Evolutionary conservation across 2,113 vertebrate genomes (phyloP), one percentile per base, ranked within the genome.

Genomic region (Phocoena phocoena): DNA sequence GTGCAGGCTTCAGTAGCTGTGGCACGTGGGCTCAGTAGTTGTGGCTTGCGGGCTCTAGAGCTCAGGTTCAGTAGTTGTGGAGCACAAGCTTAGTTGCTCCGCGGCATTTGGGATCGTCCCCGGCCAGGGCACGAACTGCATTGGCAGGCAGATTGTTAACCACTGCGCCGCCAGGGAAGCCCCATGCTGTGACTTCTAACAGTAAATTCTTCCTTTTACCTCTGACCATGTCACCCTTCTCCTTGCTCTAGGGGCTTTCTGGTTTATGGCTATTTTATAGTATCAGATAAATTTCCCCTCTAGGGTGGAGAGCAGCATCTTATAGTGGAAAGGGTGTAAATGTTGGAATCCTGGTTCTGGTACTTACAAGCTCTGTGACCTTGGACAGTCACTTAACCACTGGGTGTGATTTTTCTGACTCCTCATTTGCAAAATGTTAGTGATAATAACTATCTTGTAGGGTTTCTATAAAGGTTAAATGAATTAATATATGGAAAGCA

Each of bases 381-480:
- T 83, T 97, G 33, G 36, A 36, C 8, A 81, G 47, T 77, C 17
- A 83, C 9, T 68, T 68, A 91, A 89, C 21, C 18, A 28, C 8
- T 44, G 26, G 53, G 17, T 38, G 1, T 81, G 63, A 58, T 91
- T 71, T 82, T 93, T 80, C 21, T 47, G 60, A 90, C 68, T 63
- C 33, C 41, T 82, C 25, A 71, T 85, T 92, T 96, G 58, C 21
- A 95, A 90, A 90, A 82, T 88, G 14, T 74, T 96, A 50, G 26
- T 86, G 17, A 21, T 94, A 83, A 80, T 93, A 90, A 83, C 41
- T 60, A 77, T 79, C 26, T 83, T 92, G 63, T 10, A 74, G 33
- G 7, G 25, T 73, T 96, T 97, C 88, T 94, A 6, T 88, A 63
- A 93, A 95, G 44, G 21, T 92, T 77, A 95, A 95, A n/a, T 77